Conservation (phyloP, 2,113 vertebrate species). For the Pelodiscus sinensis region DNA sequence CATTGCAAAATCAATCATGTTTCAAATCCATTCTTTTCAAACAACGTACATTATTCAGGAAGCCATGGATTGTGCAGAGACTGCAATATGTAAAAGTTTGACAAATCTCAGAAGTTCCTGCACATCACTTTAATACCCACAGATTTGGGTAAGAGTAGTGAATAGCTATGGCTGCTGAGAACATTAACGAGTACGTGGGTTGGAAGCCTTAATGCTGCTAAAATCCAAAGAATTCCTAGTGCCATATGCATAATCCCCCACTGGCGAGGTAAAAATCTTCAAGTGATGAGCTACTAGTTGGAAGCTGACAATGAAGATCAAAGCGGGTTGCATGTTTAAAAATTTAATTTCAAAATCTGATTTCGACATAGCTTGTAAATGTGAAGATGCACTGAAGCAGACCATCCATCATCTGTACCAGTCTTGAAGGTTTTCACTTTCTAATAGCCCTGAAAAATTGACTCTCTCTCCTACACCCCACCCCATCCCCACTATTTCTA, state of each 20-base stretch:
- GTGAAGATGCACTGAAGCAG: background rate
- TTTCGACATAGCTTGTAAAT: slow-evolving; percentile 8
- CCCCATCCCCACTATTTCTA: background rate
- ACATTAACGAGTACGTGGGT: background rate
- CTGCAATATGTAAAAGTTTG: background rate
- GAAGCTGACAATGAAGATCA: background rate
- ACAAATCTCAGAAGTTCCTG: background rate
- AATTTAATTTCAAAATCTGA: background rate
- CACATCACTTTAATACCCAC: background rate
- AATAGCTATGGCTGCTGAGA: background rate
- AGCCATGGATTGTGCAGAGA: background rate
- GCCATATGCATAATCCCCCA: background rate
- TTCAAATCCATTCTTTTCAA: slow-evolving; percentile 59
- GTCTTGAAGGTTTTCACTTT: background rate
- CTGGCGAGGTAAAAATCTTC: background rate
- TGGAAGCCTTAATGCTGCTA: background rate
- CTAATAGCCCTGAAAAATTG: background rate
- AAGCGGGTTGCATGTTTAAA: background rate
- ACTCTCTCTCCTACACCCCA: background rate
- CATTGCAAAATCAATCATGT: slow-evolving; percentile 54
- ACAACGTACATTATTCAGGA: slow-evolving; percentile 46
- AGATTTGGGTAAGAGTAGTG: background rate
- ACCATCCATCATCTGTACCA: background rate
- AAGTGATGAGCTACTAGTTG: background rate
- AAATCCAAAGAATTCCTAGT: background rate